Conservation (phyloP, 2,113 vertebrate species). For the Nipponia nippon region DNA sequence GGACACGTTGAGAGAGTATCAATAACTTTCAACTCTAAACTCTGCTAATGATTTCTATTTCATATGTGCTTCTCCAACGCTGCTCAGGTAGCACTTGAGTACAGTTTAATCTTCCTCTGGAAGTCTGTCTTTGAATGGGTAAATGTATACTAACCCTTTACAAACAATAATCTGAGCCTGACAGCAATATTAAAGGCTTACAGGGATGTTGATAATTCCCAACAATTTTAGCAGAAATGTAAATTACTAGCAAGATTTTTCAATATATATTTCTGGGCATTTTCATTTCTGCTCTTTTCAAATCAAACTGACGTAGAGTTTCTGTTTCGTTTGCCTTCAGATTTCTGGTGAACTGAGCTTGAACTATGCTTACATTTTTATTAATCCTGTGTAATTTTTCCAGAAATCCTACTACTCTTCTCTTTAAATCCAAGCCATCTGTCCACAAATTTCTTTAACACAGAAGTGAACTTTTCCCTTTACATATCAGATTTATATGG, state of each 20-base stretch:
- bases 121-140: background rate
- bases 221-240: background rate
- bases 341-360: background rate
- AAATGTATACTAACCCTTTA: background rate
- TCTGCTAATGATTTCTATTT: background rate
- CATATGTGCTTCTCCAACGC: background rate
- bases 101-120: background rate
- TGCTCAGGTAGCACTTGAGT: background rate
- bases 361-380: background rate
- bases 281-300: background rate
- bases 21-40: background rate
- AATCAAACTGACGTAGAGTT: background rate
- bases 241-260: background rate
- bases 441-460: background rate
- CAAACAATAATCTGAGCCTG: background rate
- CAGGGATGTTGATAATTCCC: background rate
- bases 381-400: background rate
- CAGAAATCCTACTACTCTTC: background rate
- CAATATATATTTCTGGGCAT: background rate
- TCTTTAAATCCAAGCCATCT: constrained; percentile 20
- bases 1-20: background rate
- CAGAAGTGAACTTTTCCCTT: background rate
- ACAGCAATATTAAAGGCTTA: background rate
- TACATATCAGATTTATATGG: background rate
- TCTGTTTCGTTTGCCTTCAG: background rate